Conservation (phyloP, 2,113 vertebrate genomes). For the Zosterops pallidus region DNA sequence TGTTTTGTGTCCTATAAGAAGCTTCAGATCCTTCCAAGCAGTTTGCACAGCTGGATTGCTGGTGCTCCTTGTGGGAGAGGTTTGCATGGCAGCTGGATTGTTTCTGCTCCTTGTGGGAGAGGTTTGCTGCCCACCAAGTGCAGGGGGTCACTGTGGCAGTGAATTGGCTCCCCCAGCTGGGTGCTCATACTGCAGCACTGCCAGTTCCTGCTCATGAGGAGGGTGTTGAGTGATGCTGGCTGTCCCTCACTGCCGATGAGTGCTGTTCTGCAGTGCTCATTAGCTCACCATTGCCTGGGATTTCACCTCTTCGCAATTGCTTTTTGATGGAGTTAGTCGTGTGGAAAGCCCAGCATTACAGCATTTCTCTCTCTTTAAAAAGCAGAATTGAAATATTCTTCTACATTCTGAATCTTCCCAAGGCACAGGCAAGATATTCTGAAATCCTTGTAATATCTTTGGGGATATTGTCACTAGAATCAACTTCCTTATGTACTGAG, state of each 20-base stretch:
- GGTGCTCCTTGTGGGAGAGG: too few relatives aligned
- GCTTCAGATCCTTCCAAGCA: not conserved
- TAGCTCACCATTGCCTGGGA: not conserved
- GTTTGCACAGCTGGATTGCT: too few relatives aligned
- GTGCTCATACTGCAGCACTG: not conserved
- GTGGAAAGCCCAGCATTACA: not conserved
- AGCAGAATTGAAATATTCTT: not conserved
- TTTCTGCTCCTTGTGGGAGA: not conserved
- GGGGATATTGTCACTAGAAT: not conserved
- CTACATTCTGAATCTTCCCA: not conserved
- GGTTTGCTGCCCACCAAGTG: not conserved
- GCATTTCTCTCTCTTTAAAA: not conserved
- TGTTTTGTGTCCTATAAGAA: not conserved
- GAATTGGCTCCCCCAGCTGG: fast-evolving
- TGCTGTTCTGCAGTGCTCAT: not conserved
- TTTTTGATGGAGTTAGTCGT: not conserved
- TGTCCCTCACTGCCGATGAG: not conserved
- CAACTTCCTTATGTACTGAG: not conserved
- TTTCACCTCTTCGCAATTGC: not conserved
- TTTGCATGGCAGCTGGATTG: too few relatives aligned
- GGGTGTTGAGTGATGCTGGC: not conserved
- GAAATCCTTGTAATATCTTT: not conserved
- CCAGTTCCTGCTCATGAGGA: not conserved
- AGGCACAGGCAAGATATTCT: not conserved
- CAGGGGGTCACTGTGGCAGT: not conserved